Evolutionary conservation across 1,140 invertebrate species (phyloP), one percentile per base, ranked within the genome.

Genomic region (Magallana angulata): DNA sequence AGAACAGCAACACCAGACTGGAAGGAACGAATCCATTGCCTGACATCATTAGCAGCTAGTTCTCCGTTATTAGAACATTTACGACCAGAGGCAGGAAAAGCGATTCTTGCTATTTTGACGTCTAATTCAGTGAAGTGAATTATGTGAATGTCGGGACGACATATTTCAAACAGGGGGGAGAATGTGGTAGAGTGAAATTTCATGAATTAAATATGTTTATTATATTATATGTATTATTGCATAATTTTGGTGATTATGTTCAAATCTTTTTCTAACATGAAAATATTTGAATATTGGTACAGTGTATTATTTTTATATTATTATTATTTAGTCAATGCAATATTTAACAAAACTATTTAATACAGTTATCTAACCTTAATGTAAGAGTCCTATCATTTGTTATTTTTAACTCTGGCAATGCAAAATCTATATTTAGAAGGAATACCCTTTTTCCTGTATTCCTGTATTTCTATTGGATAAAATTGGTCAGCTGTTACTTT

Each of bases 151-250:
- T 56, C 84, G 84, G 64, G 84, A 85, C 84, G 84, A 48, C 84
- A 85, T 85, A 64, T 85, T 85, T 56, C 62, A 18, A 58, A 58
- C 84, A 9, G 18, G 84, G 62, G 84, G 84, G 84, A 85, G 84
- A 68, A 85, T 85, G 84, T 85, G 84, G 16, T 48, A 85, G 59
- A 85, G 84, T 85, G 60, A 68, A 85, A 48, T 68, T 85, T 48
- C 1, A 16, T 59, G 11, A 1, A 36, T 36, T 36, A 36, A 24
- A 24, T 24, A 24, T 24, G 18, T 24, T 24, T 24, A 24, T 59
- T 64, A 64, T 64, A n/a, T 64, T 16, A n/a, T 64, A 64, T 64
- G 60, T n/a, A n/a, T 64, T n/a, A 64, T 64, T n/a, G 18, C 16
- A n/a, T 64, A n/a, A 64, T 64, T 64, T n/a, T 64, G 16, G 16